Evolutionary conservation across 2,888 invertebrate species (phyloP), one percentile per base, ranked within the genome.

Genomic region (Standfussiana lucernea): DNA sequence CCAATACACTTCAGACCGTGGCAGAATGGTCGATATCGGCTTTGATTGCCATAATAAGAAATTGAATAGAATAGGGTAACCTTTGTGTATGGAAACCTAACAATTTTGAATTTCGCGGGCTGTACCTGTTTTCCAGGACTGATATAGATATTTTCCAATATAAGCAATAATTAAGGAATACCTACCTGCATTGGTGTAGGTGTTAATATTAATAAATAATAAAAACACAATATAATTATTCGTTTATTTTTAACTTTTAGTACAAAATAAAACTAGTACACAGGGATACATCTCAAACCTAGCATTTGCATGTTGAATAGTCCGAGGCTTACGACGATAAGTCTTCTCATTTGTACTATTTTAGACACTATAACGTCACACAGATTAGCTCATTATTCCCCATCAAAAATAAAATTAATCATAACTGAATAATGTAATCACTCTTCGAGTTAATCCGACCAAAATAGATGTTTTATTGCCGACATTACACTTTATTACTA

Each of bases 271-370:
- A 97, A 97, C 96, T 97, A 97, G 96, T 97, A 97, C 97, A 97
- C 97, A 96, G 96, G 96, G 96, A 96, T 97, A 97, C 96, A 97
- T 96, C 95, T 96, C 96, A 97, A 96, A 96, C 96, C 96, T 97
- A 97, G 95, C 95, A 96, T 96, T 97, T 95, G 95, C 95, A 96
- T 96, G 96, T 95, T 96, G 96, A 96, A 96, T 96, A 95, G 96
- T 96, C 96, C 95, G 96, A 96, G 95, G 96, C 96, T 96, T 97
- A 97, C 95, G 96, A 96, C 96, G 96, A 96, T 96, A 96, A 97
- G 97, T 97, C 97, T 97, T 97, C 96, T 96, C 96, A 97, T 97
- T 97, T 97, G 97, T 97, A 97, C 97, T 97, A 97, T 97, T 97
- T 96, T 96, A 97, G 97, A 97, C 95, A 97, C 96, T 96, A 95